phyloP scores from a whole-genome alignment of 2,113 vertebrate species.

The Callionymus lyra region DNA sequence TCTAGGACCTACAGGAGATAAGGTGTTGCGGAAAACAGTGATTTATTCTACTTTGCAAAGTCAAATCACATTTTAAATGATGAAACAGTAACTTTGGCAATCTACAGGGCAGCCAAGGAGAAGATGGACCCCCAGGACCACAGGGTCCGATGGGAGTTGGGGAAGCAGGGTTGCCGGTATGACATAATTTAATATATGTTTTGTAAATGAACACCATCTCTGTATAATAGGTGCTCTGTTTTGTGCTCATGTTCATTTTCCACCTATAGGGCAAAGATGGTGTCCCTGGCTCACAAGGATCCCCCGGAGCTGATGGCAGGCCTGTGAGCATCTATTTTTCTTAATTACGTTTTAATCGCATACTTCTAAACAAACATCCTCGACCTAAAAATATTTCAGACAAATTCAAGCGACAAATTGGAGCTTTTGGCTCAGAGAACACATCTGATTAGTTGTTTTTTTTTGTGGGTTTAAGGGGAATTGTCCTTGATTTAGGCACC shows the following conservation, averaged over 20 bases:
- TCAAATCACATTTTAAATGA: background rate
- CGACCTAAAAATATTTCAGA: constrained; percentile 6
- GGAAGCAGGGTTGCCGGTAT: constrained; percentile 70
- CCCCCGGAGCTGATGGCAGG: constrained; percentile 56
- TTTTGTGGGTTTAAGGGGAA: constrained; percentile 35
- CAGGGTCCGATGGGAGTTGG: constrained; percentile 67
- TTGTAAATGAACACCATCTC: background rate
- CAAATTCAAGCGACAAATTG: constrained; percentile 10
- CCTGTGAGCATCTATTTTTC: constrained; percentile 46
- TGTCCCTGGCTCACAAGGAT: constrained; percentile 41
- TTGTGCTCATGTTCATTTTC: constrained; percentile 12
- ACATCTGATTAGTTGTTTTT: constrained; percentile 26
- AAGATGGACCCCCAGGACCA: constrained; percentile 68
- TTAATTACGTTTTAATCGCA: constrained; percentile 1
- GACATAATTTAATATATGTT: constrained; percentile 22
- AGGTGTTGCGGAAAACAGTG: constrained; percentile 59
- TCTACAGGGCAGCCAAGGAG: constrained; percentile 61
- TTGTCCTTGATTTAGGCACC: constrained; percentile 48
- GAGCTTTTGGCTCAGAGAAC: constrained; percentile 12
- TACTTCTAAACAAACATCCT: constrained; percentile 10
- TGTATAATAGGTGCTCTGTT: background rate
- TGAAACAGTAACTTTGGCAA: constrained; percentile 2
- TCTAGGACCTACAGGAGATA: constrained; percentile 70
- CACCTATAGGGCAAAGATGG: constrained; percentile 69
- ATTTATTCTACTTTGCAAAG: constrained; percentile 1